Conservation (phyloP, 2,888 invertebrate species). For the Strigamia crassipes region DNA sequence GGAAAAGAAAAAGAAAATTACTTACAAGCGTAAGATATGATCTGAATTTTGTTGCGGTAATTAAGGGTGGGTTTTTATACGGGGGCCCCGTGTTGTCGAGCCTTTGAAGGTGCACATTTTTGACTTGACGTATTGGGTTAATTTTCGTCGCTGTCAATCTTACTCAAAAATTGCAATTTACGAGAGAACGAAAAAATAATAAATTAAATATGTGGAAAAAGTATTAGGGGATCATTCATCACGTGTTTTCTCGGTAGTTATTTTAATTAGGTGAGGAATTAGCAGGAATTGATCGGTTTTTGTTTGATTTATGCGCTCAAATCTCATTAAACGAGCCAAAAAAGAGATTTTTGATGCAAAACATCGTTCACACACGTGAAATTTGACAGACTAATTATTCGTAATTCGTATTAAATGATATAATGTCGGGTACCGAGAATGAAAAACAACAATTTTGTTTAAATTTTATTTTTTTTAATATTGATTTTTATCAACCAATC, state of each 20-base stretch:
- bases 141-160: conserved; percentile 10
- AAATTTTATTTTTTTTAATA: background rate
- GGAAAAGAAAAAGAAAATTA: background rate
- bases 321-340: background rate
- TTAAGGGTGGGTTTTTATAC: background rate
- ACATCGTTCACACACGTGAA: too few species aligned
- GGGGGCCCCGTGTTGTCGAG: too few species aligned
- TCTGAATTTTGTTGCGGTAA: background rate
- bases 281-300: background rate
- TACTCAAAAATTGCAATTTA: background rate
- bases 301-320: background rate
- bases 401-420: background rate
- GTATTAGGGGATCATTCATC: background rate
- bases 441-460: background rate
- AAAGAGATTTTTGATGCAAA: background rate
- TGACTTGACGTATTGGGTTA: background rate
- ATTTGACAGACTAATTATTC: conserved; percentile 22
- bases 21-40: background rate
- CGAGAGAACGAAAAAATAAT: background rate
- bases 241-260: background rate
- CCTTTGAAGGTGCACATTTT: background rate
- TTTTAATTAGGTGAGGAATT: background rate
- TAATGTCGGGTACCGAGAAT: too few species aligned
- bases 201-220: conserved; percentile 7
- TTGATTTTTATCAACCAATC: too few species aligned